Conservation (phyloP, 2,113 vertebrate genomes). For the Dipodomys spectabilis region DNA sequence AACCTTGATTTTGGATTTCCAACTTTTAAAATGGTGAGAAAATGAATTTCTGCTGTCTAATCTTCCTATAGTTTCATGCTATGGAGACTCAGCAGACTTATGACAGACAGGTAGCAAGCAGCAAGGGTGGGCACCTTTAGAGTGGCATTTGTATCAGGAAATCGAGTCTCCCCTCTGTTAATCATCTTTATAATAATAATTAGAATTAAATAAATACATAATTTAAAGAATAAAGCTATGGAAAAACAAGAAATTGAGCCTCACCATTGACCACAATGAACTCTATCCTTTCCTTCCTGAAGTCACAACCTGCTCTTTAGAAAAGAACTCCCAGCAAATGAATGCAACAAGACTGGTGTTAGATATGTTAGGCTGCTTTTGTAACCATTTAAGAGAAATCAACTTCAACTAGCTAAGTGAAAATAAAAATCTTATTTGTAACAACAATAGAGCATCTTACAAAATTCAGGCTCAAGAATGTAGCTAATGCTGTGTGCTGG, state of each 20-base stretch:
- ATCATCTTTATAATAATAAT: no score
- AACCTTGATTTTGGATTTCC: not conserved
- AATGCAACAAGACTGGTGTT: not conserved
- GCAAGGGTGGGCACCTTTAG: not conserved
- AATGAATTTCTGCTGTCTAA: not conserved
- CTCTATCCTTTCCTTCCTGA: not conserved
- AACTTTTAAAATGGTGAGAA: not conserved
- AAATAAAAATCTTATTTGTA: constrained; percentile 17
- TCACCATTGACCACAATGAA: not conserved
- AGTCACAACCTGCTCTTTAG: not conserved
- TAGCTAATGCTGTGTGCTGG: no score
- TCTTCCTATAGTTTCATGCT: not conserved
- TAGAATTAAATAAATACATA: no score
- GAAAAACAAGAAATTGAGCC: not conserved
- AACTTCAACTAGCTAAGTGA: not conserved
- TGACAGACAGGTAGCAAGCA: not conserved
- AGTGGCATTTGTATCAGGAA: not conserved
- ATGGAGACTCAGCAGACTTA: not conserved
- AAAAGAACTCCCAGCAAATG: not conserved
- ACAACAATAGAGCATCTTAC: not conserved
- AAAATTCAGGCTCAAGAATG: not conserved
- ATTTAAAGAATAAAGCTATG: no score
- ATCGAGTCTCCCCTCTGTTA: no score
- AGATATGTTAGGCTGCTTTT: not conserved
- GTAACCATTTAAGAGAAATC: not conserved